Conservation (phyloP, 35 echinoderm and acorn worm species). For the Apostichopus parvimensis region DNA sequence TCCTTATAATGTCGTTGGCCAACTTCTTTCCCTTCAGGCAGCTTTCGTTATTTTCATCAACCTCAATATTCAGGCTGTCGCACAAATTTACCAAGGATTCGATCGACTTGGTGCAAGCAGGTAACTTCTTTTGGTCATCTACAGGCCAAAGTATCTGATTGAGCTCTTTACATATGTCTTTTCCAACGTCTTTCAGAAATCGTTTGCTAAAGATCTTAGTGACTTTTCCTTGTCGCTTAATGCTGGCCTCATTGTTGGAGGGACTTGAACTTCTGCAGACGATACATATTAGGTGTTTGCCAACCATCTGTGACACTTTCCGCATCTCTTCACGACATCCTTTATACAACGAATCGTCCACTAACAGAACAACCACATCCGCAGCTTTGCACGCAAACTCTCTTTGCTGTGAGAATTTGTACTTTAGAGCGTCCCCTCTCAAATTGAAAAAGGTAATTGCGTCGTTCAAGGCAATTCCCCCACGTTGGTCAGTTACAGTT, state of each 20-base stretch:
- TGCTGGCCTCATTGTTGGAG: not conserved
- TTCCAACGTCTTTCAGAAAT: not conserved
- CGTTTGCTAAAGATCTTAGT: not conserved
- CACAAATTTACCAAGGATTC: not conserved
- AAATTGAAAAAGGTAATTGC: slow-evolving; percentile 25
- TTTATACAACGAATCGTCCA: not conserved
- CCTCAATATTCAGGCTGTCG: not conserved
- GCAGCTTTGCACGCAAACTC: not conserved
- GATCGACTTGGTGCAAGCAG: not conserved
- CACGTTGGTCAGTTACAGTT: not conserved
- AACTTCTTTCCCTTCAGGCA: not conserved
- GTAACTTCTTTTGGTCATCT: not conserved
- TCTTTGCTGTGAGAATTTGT: not conserved
- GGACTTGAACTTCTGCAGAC: not conserved
- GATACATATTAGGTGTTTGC: not conserved
- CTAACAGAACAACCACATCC: slow-evolving; percentile 11
- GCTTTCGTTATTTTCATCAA: slow-evolving; percentile 1
- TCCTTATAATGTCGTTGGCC: not conserved
- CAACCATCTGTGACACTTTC: not conserved
- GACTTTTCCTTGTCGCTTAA: not conserved
- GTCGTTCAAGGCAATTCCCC: not conserved
- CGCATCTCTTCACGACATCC: not conserved
- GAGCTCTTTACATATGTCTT: slow-evolving; percentile 18
- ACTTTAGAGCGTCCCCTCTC: not conserved
- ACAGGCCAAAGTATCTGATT: not conserved